Evolutionary conservation across 2,797 vertebrate species (phyloP).

Genomic region (Distichodus sexfasciatus): DNA sequence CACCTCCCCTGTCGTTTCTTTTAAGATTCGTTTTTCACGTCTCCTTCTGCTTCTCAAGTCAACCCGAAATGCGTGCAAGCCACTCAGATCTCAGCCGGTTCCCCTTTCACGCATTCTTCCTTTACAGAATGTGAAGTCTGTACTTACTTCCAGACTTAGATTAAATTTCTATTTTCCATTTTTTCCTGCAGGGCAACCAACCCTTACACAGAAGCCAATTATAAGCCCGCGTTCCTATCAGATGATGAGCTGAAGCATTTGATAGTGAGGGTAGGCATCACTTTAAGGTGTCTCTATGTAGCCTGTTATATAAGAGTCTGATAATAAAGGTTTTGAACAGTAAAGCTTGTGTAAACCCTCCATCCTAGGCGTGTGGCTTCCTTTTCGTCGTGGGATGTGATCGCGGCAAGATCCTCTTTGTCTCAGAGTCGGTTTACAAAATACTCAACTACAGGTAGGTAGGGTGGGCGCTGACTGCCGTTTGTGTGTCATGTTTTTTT

Average conservation of each 20-base stretch:
- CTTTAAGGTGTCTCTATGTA: conserved; percentile 4
- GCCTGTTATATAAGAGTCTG: too few relatives aligned
- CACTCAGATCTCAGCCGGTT: too few relatives aligned
- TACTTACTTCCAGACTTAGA: background rate
- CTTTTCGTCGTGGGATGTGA: conserved; percentile 98
- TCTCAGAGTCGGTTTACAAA: conserved; percentile 98
- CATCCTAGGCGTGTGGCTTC: too few relatives aligned
- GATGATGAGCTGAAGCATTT: conserved; percentile 98
- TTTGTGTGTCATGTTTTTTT: background rate
- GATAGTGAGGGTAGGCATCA: conserved; percentile 94
- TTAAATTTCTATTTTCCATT: background rate
- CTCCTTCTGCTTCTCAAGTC: too few relatives aligned
- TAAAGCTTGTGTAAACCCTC: too few relatives aligned
- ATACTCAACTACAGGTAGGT: conserved; percentile 99
- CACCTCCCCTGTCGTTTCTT: too few relatives aligned
- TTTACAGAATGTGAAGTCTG: too few relatives aligned
- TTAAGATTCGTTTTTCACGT: too few relatives aligned
- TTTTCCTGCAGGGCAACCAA: too few relatives aligned
- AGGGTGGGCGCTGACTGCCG: conserved; percentile 38
- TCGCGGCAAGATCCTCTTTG: conserved; percentile 97
- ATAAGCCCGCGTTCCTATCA: conserved; percentile 97
- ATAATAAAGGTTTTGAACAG: background rate
- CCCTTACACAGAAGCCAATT: conserved; percentile 97
- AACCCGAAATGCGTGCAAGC: too few relatives aligned
- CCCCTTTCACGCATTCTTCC: too few relatives aligned